Evolutionary conservation across 2,888 invertebrate species (phyloP), one percentile per base, ranked within the genome.

Genomic region (Tanytarsus gracilentus): DNA sequence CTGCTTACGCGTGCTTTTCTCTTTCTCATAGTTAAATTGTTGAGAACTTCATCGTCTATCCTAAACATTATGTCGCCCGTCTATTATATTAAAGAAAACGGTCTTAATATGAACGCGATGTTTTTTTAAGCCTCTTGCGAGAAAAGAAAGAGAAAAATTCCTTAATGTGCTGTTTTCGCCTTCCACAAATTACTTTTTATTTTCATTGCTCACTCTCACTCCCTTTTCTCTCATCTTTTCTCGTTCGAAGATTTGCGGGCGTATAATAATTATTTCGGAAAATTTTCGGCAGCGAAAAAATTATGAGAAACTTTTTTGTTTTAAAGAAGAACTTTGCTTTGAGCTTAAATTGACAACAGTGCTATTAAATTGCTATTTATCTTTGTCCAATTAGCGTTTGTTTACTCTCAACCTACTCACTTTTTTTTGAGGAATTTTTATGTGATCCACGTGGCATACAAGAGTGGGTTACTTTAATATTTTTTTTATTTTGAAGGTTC

Each of bases 121-220:
- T 23, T 11, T 11, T 44, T 44, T 44, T 44, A 11, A 23, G 44
- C 23, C 23, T 44, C 44, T 33, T 33, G 33, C 11, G 44, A 30
- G 11, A 52, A 29, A n/a, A n/a, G n/a, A n/a, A n/a, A n/a, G n/a
- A n/a, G n/a, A n/a, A n/a, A n/a, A n/a, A n/a, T n/a, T n/a, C n/a
- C 33, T 52, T 52, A 21, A 52, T 39, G 40, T 39, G 26, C 14
- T 56, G 26, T 39, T 56, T 56, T 56, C 33, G 25, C 23, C 26
- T 26, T n/a, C 55, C 39, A 40, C 55, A 56, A 56, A 56, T 39
- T 27, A 36, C 36, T 21, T 23, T 6, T 53, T 53, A 21, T 53
- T 53, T 33, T 53, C 25, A 55, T 39, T 18, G 44, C 16, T n/a
- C 21, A 23, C 11, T 44, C 9, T 11, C 4, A 44, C 11, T 44